Percentiles rank a stretch among this genome's conserved stretches.
Conservation (phyloP, 2,113 vertebrate species). For the Rousettus leschenaultii region DNA sequence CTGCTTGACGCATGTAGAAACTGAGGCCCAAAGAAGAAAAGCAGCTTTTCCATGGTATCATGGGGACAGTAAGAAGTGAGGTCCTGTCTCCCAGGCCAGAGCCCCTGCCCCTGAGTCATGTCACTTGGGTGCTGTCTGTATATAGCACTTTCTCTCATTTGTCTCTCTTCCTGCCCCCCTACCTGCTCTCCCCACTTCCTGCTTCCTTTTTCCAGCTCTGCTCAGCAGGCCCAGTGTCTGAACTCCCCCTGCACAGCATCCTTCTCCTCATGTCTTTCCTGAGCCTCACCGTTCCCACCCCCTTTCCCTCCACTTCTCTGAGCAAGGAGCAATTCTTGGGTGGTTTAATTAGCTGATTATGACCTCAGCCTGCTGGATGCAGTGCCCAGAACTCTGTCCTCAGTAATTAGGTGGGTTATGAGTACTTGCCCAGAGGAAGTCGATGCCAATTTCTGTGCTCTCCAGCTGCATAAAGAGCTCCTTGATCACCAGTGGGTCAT, state of each 20-base stretch:
- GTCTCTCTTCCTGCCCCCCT: background rate
- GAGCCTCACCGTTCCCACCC: background rate
- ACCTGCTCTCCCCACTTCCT: background rate
- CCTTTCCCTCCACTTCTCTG: background rate
- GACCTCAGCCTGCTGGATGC: constrained; percentile 45
- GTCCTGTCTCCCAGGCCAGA: background rate
- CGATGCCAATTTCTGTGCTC: background rate
- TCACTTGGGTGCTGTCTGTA: background rate
- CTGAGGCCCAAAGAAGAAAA: background rate
- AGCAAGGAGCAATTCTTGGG: constrained; percentile 48
- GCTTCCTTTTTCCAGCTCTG: background rate
- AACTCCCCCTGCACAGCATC: background rate
- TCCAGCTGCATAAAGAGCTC: constrained; percentile 51
- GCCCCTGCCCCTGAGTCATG: background rate
- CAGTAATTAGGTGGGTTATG: constrained; percentile 70
- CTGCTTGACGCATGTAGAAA: background rate
- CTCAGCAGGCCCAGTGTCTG: background rate
- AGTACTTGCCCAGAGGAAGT: constrained; percentile 63
- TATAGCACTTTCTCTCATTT: background rate
- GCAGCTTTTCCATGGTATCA: background rate
- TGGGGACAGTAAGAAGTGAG: background rate
- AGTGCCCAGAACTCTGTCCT: constrained; percentile 57
- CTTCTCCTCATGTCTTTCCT: background rate
- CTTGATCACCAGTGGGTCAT: constrained; percentile 3
- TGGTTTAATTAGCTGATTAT: constrained; percentile 72